Percentiles rank a stretch among this genome's conserved stretches.
These are phyloP conservation scores for Falco novaeseelandiae DNA, from an alignment of 2,797 vertebrate species.

Conservation along the genomic window DNA sequence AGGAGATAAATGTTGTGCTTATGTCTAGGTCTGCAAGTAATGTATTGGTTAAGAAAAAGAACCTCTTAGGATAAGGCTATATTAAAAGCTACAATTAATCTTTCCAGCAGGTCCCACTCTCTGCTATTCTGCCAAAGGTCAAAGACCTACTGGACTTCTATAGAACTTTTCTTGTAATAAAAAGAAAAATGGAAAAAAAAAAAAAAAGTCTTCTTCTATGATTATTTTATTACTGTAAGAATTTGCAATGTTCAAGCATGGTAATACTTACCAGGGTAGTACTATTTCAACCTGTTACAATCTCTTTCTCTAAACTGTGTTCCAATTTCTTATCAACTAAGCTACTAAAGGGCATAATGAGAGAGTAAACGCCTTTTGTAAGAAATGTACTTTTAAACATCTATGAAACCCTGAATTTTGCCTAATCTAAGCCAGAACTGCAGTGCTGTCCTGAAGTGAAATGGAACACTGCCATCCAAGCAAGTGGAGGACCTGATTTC, in stretches of 20 bases:
- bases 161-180: not conserved
- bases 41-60: not conserved
- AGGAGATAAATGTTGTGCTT: slow-evolving; percentile 6
- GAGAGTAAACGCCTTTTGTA: not conserved
- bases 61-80: not conserved
- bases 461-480: not conserved
- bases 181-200: not conserved
- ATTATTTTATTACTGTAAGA: not conserved
- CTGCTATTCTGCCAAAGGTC: not conserved
- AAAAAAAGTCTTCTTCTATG: not conserved
- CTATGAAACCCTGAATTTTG: not conserved
- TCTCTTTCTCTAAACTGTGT: not conserved
- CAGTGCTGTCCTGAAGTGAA: not conserved
- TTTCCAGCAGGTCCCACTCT: not conserved
- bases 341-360: not conserved
- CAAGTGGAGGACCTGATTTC: not conserved
- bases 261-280: not conserved
- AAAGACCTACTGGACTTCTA: not conserved
- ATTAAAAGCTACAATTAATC: not conserved
- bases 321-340: not conserved
- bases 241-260: not conserved
- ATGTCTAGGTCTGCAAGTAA: not conserved
- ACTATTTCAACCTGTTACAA: not conserved
- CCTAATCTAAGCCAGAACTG: not conserved
- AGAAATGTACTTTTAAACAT: not conserved